These are phyloP conservation scores for Cryptocephalus moraei DNA, from an alignment of 2,888 invertebrate genomes.

Conservation along the genomic window DNA sequence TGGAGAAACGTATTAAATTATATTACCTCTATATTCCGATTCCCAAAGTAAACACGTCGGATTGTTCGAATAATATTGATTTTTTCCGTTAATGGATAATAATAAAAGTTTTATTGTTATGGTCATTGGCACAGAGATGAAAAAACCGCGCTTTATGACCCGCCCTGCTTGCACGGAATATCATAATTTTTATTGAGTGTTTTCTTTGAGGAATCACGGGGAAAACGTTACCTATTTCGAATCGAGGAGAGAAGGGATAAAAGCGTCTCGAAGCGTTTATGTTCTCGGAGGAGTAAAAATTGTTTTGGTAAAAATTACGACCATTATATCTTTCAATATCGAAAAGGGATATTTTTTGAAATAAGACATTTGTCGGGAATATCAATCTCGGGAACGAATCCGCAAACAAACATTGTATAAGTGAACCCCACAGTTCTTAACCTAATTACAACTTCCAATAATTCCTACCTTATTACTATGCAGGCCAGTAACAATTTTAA, in stretches of 20 bases:
- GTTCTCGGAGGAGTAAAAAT: too few relatives aligned
- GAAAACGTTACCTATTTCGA: too few relatives aligned
- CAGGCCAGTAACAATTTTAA: slow-evolving; percentile 18
- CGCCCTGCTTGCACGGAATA: slow-evolving; percentile 10
- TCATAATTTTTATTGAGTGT: slow-evolving; percentile 3
- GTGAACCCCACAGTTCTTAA: slow-evolving; percentile 7
- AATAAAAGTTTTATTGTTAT: slow-evolving; percentile 16
- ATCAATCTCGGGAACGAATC: too few relatives aligned
- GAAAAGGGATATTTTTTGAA: too few relatives aligned
- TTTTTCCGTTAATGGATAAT: slow-evolving; percentile 16
- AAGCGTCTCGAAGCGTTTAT: too few relatives aligned
- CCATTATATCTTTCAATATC: too few relatives aligned
- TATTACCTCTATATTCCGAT: slow-evolving; percentile 12
- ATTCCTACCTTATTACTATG: slow-evolving; percentile 17
- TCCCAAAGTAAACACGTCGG: slow-evolving; percentile 15
- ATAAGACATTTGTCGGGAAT: too few relatives aligned
- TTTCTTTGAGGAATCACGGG: too few relatives aligned
- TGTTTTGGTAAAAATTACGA: too few relatives aligned
- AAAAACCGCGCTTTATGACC: slow-evolving; percentile 10
- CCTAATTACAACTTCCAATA: slow-evolving; percentile 11
- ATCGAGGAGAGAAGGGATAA: too few relatives aligned
- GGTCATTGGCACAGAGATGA: slow-evolving; percentile 11
- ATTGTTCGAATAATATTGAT: slow-evolving; percentile 15
- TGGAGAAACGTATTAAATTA: slow-evolving; percentile 11
- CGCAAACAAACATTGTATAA: too few relatives aligned